Evolutionary conservation across 1,140 invertebrate species (phyloP), one percentile per base, ranked within the genome.

Genomic region (Drosophila sp.): DNA sequence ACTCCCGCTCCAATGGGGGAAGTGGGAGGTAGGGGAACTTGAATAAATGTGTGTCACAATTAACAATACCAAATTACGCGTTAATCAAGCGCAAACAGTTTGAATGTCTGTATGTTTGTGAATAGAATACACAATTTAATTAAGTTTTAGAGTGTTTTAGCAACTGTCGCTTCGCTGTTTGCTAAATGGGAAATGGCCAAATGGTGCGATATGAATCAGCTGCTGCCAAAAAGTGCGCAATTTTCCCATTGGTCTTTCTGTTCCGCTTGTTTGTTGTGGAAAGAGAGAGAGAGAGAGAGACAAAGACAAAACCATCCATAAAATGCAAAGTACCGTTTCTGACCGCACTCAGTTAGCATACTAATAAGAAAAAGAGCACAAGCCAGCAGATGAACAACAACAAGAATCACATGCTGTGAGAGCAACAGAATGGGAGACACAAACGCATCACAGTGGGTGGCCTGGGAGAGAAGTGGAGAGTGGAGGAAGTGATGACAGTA

Each of bases 311-410:
- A 48, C 38, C 41, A 67, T 77, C 82, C 79, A 86, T 87, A 86
- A 87, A 81, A 87, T 86, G 82, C 64, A 87, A 84, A 87, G 78
- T 86, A 86, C 81, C 81, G 81, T 86, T 83, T 46, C 83, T 64
- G 69, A 72, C 72, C 45, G 69, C 67, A 86, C 78, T 51, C 75
- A 34, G 32, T 58, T 64, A 56, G 83, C 70, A 76, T 87, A 80
- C 66, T 29, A 86, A 86, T 43, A 50, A 41, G 16, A 63, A 9
- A 48, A 58, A 71, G 29, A 27, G 46, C 27, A 48, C n/a, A 41
- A 41, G 40, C 34, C 7, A 9, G 11, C 34, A n/a, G 2, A 11
- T 4, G 13, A 0, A 54, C 45, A 78, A 62, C 38, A 69, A 72
- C 66, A 70, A 76, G 56, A 80, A 78, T 66, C 54, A 14, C 62